These are phyloP conservation scores for Scaptomyza polygonia DNA, from an alignment of 2,888 invertebrate species.

Conservation along the genomic window DNA sequence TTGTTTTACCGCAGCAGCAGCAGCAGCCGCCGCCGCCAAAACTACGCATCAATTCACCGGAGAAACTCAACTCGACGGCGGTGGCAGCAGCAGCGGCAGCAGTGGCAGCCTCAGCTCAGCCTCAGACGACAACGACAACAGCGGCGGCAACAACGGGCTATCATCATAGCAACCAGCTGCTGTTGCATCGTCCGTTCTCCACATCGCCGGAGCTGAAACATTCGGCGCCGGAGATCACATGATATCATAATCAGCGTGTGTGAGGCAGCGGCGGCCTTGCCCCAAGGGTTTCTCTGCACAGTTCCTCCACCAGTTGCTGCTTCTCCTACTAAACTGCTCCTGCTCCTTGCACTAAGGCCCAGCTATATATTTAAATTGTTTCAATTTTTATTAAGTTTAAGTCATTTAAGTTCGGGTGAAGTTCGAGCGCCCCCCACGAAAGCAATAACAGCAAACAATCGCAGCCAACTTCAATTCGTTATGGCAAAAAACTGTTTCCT, in stretches of 20 bases:
- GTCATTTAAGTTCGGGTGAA: conserved; percentile 40
- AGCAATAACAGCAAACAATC: conserved; percentile 41
- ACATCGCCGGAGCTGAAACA: conserved; percentile 83
- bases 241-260: conserved; percentile 69
- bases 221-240: conserved; percentile 82
- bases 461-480: conserved; percentile 17
- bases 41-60: conserved; percentile 84
- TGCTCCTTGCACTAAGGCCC: conserved; percentile 60
- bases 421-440: conserved; percentile 13
- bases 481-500: conserved; percentile 23
- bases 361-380: conserved; percentile 72
- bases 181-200: conserved; percentile 84
- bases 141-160: conserved; percentile 68
- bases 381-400: conserved; percentile 68
- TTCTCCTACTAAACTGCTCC: conserved; percentile 2
- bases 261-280: conserved; percentile 44
- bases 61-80: conserved; percentile 83
- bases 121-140: conserved; percentile 62
- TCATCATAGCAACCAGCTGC: conserved; percentile 77
- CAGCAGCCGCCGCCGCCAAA: conserved; percentile 81
- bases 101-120: conserved; percentile 57
- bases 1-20: conserved; percentile 44
- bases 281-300: conserved; percentile 47
- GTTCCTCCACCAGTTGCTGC: background rate
- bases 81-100: conserved; percentile 64